phyloP scores from a whole-genome alignment of 2,797 vertebrate species.

The Cottoperca gobio region DNA sequence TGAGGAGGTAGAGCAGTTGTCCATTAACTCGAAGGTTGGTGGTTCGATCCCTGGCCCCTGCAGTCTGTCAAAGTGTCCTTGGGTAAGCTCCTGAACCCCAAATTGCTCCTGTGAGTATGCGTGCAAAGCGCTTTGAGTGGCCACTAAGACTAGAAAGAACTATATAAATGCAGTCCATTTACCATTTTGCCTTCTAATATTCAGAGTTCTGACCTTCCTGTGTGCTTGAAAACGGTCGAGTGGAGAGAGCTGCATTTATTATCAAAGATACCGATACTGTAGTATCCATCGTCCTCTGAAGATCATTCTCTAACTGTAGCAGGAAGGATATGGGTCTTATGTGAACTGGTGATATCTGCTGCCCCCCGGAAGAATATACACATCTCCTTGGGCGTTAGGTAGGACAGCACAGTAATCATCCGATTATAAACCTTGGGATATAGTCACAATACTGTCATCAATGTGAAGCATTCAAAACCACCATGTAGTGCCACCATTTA shows the following conservation, averaged over 20 bases:
- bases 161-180: too few relatives aligned
- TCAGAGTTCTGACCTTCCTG: conserved; percentile 51
- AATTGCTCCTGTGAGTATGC: too few relatives aligned
- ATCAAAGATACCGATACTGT: conserved; percentile 68
- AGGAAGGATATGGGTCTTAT: conserved; percentile 59
- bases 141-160: too few relatives aligned
- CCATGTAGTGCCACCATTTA: conserved; percentile 3
- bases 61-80: too few relatives aligned
- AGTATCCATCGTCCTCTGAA: conserved; percentile 57
- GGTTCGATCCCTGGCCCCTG: too few relatives aligned
- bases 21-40: too few relatives aligned
- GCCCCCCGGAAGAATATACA: conserved; percentile 46
- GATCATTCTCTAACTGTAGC: conserved; percentile 39
- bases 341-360: conserved; percentile 59
- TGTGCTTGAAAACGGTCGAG: conserved; percentile 49
- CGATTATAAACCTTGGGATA: conserved; percentile 51
- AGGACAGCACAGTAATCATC: conserved; percentile 47
- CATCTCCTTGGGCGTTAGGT: conserved; percentile 70
- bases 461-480: background rate
- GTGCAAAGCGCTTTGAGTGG: too few relatives aligned
- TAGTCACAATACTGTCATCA: conserved; percentile 30
- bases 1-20: too few relatives aligned
- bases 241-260: conserved; percentile 57
- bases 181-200: conserved; percentile 19
- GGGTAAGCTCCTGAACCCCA: too few relatives aligned